Conservation (phyloP, 2,797 vertebrate species). For the Labroides dimidiatus region DNA sequence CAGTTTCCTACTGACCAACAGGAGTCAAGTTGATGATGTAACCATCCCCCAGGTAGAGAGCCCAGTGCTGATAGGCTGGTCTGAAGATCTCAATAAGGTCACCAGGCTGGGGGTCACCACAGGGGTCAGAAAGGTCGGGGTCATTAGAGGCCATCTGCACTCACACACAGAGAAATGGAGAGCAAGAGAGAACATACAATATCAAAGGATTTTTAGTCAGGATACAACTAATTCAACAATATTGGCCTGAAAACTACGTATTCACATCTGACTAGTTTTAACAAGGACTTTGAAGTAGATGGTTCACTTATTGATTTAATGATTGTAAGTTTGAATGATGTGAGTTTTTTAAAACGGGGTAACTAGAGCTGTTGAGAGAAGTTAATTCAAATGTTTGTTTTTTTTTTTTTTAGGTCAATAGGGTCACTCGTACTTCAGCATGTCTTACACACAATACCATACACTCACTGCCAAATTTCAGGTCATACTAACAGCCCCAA, state of each 20-base stretch:
- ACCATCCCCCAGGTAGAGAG: constrained; percentile 93
- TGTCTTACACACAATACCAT: background rate
- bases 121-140: constrained; percentile 76
- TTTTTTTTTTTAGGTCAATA: constrained; percentile 28
- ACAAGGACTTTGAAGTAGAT: background rate
- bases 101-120: constrained; percentile 87
- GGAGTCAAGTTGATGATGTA: constrained; percentile 93
- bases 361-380: no score
- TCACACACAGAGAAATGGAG: constrained; percentile 15
- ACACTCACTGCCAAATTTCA: background rate
- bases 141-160: constrained; percentile 88
- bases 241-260: background rate
- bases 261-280: background rate
- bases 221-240: background rate
- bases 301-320: no score
- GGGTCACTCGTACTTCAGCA: background rate
- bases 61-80: constrained; percentile 94
- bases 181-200: background rate
- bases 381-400: no score
- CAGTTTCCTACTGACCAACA: constrained; percentile 83
- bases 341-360: no score
- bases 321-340: no score
- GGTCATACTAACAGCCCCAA: background rate
- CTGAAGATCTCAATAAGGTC: constrained; percentile 96
- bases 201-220: background rate